Percentiles rank a stretch among this genome's conserved stretches.
Evolutionary conservation across 2,888 invertebrate genomes (phyloP).

Genomic region (Heteromurus nitidus): DNA sequence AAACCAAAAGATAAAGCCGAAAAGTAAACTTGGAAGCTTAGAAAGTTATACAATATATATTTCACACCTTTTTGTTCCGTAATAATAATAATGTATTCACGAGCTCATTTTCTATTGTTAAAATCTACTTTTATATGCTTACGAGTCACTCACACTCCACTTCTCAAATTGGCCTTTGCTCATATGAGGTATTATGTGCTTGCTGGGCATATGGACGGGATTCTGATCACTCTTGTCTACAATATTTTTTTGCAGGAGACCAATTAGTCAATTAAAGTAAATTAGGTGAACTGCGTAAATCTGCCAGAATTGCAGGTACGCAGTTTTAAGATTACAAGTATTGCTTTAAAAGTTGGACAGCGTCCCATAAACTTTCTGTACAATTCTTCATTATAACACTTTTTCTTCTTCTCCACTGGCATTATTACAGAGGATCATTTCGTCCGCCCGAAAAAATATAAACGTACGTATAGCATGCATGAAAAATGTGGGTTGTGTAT

Average conservation of each 20-base stretch:
- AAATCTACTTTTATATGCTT: conserved; percentile 4
- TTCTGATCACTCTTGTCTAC: neutral
- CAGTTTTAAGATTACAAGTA: no score
- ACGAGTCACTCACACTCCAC: no score
- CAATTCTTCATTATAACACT: no score
- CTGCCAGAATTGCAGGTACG: no score
- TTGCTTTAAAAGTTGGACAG: no score
- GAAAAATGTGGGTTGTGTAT: conserved; percentile 2
- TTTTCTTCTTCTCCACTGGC: no score
- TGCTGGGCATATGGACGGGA: neutral
- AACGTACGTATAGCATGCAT: neutral
- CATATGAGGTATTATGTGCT: conserved; percentile 32
- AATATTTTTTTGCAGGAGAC: neutral
- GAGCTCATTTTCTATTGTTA: conserved; percentile 5
- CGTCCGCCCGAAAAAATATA: neutral
- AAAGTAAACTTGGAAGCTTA: conserved; percentile 28
- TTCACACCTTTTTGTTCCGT: conserved; percentile 44
- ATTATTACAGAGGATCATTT: no score
- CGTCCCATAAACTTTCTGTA: no score
- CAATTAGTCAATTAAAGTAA: neutral
- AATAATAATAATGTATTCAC: neutral
- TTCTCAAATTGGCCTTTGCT: neutral
- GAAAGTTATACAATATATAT: conserved; percentile 23
- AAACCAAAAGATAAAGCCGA: conserved; percentile 42
- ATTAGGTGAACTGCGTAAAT: neutral